These are phyloP conservation scores for Campaea margaritaria DNA, from an alignment of 2,888 invertebrate species.

Conservation along the genomic window DNA sequence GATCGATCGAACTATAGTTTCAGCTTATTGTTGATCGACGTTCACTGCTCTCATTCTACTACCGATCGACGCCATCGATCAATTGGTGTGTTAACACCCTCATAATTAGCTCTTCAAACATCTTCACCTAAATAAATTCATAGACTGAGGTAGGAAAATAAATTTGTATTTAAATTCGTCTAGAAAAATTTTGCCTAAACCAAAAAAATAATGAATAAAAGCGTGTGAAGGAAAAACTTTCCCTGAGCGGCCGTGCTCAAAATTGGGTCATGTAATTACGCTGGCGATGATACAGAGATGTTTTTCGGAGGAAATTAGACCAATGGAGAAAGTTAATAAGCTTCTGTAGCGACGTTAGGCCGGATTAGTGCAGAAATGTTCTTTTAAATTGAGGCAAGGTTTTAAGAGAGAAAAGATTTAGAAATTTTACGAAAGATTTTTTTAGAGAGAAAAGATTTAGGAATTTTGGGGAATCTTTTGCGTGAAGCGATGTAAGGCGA, in stretches of 20 bases:
- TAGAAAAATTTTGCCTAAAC: too few relatives aligned
- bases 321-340: slow-evolving; percentile 37
- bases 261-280: slow-evolving; percentile 59
- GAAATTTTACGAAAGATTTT: background rate
- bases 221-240: slow-evolving; percentile 15
- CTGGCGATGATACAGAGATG: slow-evolving; percentile 40
- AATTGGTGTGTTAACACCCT: too few relatives aligned
- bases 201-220: background rate
- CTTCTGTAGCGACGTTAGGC: slow-evolving; percentile 21
- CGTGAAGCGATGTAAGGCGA: too few relatives aligned
- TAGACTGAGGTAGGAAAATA: too few relatives aligned
- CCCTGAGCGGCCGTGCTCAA: slow-evolving; percentile 41
- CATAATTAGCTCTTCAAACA: too few relatives aligned
- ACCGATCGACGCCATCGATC: too few relatives aligned
- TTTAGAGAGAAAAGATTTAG: slow-evolving; percentile 2
- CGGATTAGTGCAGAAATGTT: slow-evolving; percentile 24
- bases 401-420: slow-evolving; percentile 3
- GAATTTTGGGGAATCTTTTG: background rate
- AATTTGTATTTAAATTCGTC: too few relatives aligned
- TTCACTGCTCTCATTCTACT: too few relatives aligned
- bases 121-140: too few relatives aligned
- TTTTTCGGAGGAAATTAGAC: slow-evolving; percentile 49
- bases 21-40: too few relatives aligned
- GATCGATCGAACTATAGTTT: too few relatives aligned
- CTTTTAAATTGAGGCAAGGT: slow-evolving; percentile 12